Conservation (phyloP, 2,113 vertebrate genomes). For the Odontesthes bonariensis region DNA sequence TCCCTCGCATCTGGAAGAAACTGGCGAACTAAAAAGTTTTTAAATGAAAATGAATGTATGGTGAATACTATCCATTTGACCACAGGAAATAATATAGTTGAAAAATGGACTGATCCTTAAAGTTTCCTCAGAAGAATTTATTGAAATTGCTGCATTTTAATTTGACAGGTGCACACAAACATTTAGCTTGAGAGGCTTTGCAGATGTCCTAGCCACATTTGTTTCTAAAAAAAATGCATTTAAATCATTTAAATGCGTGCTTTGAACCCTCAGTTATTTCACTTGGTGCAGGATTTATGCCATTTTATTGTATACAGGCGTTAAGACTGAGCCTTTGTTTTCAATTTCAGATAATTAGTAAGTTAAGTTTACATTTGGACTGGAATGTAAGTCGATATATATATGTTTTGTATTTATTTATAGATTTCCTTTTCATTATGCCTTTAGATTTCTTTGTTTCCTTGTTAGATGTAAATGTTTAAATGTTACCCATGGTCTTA, state of each 20-base stretch:
- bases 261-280: too few species aligned
- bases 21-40: too few species aligned
- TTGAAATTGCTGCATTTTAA: not conserved
- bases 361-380: not conserved
- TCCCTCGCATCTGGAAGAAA: too few species aligned
- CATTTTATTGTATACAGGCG: too few species aligned
- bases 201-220: not conserved
- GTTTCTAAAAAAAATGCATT: not conserved
- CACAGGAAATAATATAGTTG: too few species aligned
- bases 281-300: too few species aligned
- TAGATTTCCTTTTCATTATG: not conserved
- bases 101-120: not conserved
- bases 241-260: too few species aligned
- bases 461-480: not conserved
- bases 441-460: not conserved
- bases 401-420: not conserved
- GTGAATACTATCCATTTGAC: not conserved
- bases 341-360: not conserved
- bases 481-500: slow-evolving; percentile 7
- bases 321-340: too few species aligned
- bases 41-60: too few species aligned
- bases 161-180: not conserved
- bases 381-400: not conserved
- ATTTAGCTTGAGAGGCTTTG: not conserved
- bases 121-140: not conserved